A percentile compares a stretch with the other conserved stretches of the same genome.
These are phyloP conservation scores for Mactromeris polynyma DNA, from an alignment of 2,888 invertebrate species.

Conservation along the genomic window DNA sequence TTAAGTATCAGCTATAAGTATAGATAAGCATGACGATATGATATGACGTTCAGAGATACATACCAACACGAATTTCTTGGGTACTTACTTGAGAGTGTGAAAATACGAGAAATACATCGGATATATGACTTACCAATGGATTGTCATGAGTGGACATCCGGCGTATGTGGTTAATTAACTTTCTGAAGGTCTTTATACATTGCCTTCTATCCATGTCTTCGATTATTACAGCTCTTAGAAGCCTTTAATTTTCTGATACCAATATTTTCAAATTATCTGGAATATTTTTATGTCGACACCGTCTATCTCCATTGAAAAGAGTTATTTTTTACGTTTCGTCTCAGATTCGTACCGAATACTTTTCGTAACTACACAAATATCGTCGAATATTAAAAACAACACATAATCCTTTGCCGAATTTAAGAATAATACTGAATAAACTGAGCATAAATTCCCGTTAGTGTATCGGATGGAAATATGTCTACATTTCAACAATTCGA, in stretches of 20 bases:
- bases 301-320: background rate
- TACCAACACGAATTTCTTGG: too few relatives aligned
- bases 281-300: background rate
- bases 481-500: background rate
- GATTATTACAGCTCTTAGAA: background rate
- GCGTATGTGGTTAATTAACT: constrained; percentile 18
- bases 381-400: background rate
- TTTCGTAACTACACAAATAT: background rate
- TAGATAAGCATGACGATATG: too few relatives aligned
- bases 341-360: background rate
- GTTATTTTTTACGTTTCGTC: background rate
- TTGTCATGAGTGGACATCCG: constrained; percentile 55
- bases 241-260: background rate
- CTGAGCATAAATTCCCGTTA: too few relatives aligned
- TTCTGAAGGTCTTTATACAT: background rate
- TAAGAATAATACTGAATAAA: background rate
- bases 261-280: background rate
- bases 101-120: too few relatives aligned
- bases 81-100: too few relatives aligned
- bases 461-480: too few relatives aligned
- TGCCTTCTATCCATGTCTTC: constrained; percentile 9
- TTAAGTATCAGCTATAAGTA: too few relatives aligned
- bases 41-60: too few relatives aligned
- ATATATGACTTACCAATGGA: constrained; percentile 54
- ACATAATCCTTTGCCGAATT: background rate